Percentiles rank a stretch among this genome's conserved stretches.
phyloP scores from a whole-genome alignment of 2,797 vertebrate genomes.

The Eulemur mongoz region DNA sequence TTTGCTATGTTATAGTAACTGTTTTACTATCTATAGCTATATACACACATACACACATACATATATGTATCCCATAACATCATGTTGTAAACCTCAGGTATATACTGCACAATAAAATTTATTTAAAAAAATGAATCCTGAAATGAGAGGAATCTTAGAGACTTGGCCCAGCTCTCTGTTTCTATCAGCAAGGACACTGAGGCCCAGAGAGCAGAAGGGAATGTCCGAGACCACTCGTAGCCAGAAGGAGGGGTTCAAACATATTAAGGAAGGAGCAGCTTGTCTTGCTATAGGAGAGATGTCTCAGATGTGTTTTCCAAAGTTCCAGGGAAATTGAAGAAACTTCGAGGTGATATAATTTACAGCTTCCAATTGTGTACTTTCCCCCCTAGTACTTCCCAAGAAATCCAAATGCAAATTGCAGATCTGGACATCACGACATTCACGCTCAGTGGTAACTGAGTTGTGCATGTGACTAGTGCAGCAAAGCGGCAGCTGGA shows the following conservation, averaged over 20 bases:
- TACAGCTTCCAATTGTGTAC: neutral
- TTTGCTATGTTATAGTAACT: neutral
- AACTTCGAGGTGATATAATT: neutral
- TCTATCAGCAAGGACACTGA: neutral
- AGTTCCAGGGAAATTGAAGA: neutral
- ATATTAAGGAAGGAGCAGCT: neutral
- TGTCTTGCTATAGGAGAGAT: neutral
- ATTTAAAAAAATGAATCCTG: neutral
- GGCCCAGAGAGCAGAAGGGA: neutral
- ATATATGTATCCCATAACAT: neutral
- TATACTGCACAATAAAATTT: neutral
- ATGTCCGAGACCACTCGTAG: neutral
- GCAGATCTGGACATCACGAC: neutral
- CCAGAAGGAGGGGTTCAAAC: neutral
- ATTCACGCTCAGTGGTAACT: neutral
- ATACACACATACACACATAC: no score
- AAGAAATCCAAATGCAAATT: constrained; percentile 52
- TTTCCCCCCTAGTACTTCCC: neutral
- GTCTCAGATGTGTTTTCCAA: neutral
- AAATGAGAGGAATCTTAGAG: neutral
- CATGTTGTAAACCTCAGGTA: neutral
- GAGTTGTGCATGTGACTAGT: neutral
- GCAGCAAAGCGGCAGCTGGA: constrained; percentile 8
- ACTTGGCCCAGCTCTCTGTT: neutral
- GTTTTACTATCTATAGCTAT: neutral